Conservation (phyloP, 23 tunicate genomes). For the Botrylloides violaceus region DNA sequence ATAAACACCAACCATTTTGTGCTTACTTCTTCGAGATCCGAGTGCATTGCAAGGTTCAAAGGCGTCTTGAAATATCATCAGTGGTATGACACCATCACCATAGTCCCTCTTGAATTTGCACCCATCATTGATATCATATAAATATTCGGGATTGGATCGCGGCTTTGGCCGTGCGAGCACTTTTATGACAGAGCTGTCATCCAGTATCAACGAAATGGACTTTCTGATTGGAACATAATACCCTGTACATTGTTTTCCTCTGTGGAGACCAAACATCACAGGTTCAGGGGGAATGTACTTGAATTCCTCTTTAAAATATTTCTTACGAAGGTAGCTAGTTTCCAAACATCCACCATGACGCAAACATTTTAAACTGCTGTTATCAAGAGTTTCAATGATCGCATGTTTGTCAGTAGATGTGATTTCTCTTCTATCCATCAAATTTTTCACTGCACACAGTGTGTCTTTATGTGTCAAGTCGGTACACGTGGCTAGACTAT, state of each 20-base stretch:
- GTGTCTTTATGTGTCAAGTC: neutral
- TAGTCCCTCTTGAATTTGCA: neutral
- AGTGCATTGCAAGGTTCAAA: neutral
- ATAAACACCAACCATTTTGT: constrained; percentile 11
- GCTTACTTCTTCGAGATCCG: neutral
- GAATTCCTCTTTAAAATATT: constrained; percentile 2
- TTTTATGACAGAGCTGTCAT: neutral
- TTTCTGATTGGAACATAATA: neutral
- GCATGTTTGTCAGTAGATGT: neutral
- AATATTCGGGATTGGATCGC: neutral
- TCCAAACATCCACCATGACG: neutral
- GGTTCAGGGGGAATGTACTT: neutral
- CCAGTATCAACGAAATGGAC: neutral
- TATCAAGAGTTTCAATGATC: neutral
- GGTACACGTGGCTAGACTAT: neutral
- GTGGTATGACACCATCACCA: neutral
- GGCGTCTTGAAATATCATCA: neutral
- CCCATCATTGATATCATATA: neutral
- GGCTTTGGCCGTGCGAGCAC: neutral
- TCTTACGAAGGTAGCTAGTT: neutral
- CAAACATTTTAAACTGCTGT: neutral
- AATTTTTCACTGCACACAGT: neutral
- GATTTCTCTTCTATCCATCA: neutral
- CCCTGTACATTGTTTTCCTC: neutral
- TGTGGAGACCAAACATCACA: neutral